Evolutionary conservation across 2,888 invertebrate genomes (phyloP), one percentile per base, ranked within the genome.

Genomic region (Cephus runcator): DNA sequence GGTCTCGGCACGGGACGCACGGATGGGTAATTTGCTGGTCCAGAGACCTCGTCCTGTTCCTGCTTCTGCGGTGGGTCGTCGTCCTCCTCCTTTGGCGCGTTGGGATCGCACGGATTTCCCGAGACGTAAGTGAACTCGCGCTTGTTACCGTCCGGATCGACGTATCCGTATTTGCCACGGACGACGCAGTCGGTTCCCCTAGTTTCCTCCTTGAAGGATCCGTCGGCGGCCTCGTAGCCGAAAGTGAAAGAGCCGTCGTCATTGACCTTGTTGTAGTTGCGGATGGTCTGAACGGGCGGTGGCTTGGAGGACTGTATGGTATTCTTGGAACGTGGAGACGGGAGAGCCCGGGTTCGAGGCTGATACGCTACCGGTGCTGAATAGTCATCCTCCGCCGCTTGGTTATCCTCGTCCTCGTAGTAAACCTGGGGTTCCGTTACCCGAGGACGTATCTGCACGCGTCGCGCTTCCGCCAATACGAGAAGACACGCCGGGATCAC

Each of bases 171-270:
- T 91, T 97, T 97, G 76, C 97, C 97, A 80, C 96, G 94, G 9
- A 97, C 97, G 0, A 97, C 96, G 90, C 97, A 97, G 92, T 97
- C 97, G 0, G 96, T 95, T 75, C 96, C 97, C 79, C 97, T 92
- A 4, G 96, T 97, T 91, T 97, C 97, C 88, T 97, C 97, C 88
- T 97, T 97, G 93, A 97, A 97, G 81, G 96, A 96, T 1, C 97
- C 97, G 87, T 97, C 97, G 15, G 96, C 96, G 1, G 96, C 95
- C 92, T 96, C 96, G 92, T 96, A 97, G 69, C 96, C 96, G 91
- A 96, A 96, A 12, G 96, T 96, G 92, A 96, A 97, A 79, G 96
- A 96, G 78, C 96, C 96, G 84, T 96, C 96, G 88, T 96, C 96
- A 90, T 96, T 96, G 34, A 94, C 93, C 92, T 96, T 96, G 88